These are phyloP conservation scores for Drosophila nigrodunni DNA, from an alignment of 1,140 invertebrate species.

Conservation along the genomic window DNA sequence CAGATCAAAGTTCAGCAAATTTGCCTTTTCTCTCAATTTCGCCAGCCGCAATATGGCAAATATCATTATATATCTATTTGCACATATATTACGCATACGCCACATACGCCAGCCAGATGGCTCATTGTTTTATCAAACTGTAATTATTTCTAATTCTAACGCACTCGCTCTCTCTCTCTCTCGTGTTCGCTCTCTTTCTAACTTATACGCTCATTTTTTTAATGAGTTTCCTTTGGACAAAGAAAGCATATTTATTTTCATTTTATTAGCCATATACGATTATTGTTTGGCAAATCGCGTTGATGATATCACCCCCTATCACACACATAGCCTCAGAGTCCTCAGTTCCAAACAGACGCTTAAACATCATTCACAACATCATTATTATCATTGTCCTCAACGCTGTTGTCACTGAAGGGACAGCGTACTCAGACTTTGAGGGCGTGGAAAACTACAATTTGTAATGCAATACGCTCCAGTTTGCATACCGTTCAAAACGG, in stretches of 20 bases:
- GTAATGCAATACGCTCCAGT: conserved; percentile 76
- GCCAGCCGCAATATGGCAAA: conserved; percentile 19
- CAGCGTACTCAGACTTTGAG: conserved; percentile 48
- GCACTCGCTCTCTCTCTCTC: neutral
- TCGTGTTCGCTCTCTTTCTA: neutral
- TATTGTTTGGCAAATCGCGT: conserved; percentile 72
- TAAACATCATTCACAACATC: conserved; percentile 17
- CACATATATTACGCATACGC: conserved; percentile 46
- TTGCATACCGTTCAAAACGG: conserved; percentile 62
- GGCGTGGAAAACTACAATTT: conserved; percentile 76
- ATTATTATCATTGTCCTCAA: conserved; percentile 16
- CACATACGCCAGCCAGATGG: conserved; percentile 9
- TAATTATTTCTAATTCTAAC: conserved; percentile 30
- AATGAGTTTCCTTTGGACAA: conserved; percentile 42
- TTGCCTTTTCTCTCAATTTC: conserved; percentile 27
- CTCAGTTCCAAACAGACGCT: conserved; percentile 2
- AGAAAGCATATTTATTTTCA: conserved; percentile 72
- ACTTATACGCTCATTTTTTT: neutral
- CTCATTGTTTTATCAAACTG: conserved; percentile 26
- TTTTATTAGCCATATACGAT: conserved; percentile 71
- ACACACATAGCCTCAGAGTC: neutral
- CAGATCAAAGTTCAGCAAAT: conserved; percentile 65
- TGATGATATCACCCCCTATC: conserved; percentile 69
- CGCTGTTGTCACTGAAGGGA: conserved; percentile 18
- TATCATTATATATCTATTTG: conserved; percentile 19